These are phyloP conservation scores for Euplagia quadripunctaria DNA, from an alignment of 2,888 invertebrate species.

Conservation along the genomic window DNA sequence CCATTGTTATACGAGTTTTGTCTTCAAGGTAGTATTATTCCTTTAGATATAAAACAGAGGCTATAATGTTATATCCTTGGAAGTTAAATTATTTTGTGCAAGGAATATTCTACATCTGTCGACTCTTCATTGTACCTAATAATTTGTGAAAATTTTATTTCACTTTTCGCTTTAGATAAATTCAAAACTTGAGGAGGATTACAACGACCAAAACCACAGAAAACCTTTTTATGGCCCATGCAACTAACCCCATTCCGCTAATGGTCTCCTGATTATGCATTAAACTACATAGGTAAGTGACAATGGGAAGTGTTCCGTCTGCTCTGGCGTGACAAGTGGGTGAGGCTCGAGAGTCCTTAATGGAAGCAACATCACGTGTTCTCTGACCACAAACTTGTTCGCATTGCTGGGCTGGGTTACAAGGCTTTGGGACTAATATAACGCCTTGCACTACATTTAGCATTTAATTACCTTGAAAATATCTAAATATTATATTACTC, in stretches of 20 bases:
- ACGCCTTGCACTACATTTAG: slow-evolving; percentile 1
- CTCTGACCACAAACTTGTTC: slow-evolving; percentile 56
- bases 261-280: not conserved
- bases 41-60: not conserved
- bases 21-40: not conserved
- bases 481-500: not conserved
- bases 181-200: too few species aligned
- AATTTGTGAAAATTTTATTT: not conserved
- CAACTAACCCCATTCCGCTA: not conserved
- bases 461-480: not conserved
- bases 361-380: slow-evolving; percentile 54
- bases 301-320: slow-evolving; percentile 27
- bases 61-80: not conserved
- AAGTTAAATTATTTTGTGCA: not conserved
- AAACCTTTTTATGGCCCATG: not conserved
- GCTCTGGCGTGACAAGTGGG: slow-evolving; percentile 23
- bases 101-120: not conserved
- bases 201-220: not conserved
- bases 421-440: slow-evolving; percentile 17
- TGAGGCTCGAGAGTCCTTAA: slow-evolving; percentile 32
- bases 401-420: slow-evolving; percentile 42
- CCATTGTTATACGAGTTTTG: slow-evolving; percentile 50
- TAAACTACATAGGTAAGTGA: not conserved
- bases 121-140: not conserved
- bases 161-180: not conserved